Percentiles rank a stretch among this genome's conserved stretches.
Conservation (phyloP, 2,113 vertebrate genomes). For the Engystomops pustulosus region DNA sequence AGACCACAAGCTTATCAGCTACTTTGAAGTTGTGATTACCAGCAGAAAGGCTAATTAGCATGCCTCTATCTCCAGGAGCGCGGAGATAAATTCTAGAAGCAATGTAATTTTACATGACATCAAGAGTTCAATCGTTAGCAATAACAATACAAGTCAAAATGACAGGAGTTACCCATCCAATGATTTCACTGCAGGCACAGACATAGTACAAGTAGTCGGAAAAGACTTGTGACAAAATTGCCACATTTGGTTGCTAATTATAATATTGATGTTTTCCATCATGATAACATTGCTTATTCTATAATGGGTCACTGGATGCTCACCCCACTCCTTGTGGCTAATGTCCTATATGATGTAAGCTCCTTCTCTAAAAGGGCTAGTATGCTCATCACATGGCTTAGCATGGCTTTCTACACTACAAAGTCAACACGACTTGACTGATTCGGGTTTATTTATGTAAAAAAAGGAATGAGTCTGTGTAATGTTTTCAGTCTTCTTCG, state of each 20-base stretch:
- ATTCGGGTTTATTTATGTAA: no score
- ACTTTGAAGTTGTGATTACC: constrained; percentile 59
- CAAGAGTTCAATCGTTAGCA: constrained; percentile 53
- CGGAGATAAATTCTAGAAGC: constrained; percentile 44
- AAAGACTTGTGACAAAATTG: no score
- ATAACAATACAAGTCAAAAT: constrained; percentile 58
- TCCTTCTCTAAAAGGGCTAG: no score
- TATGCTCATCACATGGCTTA: no score
- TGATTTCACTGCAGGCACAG: neutral
- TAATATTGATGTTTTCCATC: neutral
- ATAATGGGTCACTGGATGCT: no score
- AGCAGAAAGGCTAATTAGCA: constrained; percentile 59
- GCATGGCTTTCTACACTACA: no score
- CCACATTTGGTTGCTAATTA: neutral
- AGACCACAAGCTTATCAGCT: constrained; percentile 50
- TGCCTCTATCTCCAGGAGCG: constrained; percentile 50
- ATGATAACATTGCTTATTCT: no score
- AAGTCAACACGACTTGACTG: no score
- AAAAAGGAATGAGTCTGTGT: no score
- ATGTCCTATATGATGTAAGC: no score
- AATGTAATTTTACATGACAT: constrained; percentile 53
- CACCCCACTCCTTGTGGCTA: no score
- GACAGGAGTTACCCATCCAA: constrained; percentile 32
- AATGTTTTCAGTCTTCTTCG: no score
- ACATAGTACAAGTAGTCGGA: neutral